A percentile compares a stretch with the other conserved stretches of the same genome.
Conservation (phyloP, 2,113 vertebrate genomes). For the Salvelinus fontinalis region DNA sequence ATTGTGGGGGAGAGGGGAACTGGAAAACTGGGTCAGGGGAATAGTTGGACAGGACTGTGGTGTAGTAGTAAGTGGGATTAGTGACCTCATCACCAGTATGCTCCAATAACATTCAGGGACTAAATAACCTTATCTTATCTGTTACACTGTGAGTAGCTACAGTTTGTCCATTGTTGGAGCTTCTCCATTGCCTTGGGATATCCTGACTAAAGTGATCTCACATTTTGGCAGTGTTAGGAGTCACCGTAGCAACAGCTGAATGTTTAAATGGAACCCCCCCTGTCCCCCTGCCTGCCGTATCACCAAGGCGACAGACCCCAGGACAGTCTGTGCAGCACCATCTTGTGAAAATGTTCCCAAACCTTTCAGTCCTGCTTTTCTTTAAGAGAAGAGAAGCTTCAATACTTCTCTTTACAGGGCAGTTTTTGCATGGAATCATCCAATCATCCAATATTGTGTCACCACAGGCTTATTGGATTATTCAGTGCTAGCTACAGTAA, state of each 20-base stretch:
- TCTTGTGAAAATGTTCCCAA: conserved; percentile 1
- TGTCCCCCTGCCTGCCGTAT: conserved; percentile 24
- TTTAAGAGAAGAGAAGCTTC: too few species aligned
- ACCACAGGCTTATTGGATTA: background rate
- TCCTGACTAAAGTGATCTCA: conserved; percentile 46
- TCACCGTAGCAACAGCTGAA: conserved; percentile 69
- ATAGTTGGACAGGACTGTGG: conserved; percentile 16
- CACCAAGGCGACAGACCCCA: conserved; percentile 17
- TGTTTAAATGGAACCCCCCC: conserved; percentile 38
- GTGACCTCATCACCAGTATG: conserved; percentile 38
- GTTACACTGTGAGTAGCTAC: conserved; percentile 14
- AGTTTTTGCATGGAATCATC: background rate
- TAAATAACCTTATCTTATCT: conserved; percentile 27
- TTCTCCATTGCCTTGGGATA: conserved; percentile 27
- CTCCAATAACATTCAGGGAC: conserved; percentile 23
- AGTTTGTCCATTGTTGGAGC: conserved; percentile 35
- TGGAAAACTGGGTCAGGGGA: conserved; percentile 38
- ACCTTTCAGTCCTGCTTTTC: background rate
- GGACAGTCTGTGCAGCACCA: background rate
- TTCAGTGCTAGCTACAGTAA: background rate
- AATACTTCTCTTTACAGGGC: background rate
- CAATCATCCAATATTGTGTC: background rate
- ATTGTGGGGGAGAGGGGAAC: conserved; percentile 4
- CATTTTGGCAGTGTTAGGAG: conserved; percentile 57
- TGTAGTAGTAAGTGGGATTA: conserved; percentile 26